These are phyloP conservation scores for Stenoptilia bipunctidactyla DNA, from an alignment of 2,888 invertebrate species.

Conservation along the genomic window DNA sequence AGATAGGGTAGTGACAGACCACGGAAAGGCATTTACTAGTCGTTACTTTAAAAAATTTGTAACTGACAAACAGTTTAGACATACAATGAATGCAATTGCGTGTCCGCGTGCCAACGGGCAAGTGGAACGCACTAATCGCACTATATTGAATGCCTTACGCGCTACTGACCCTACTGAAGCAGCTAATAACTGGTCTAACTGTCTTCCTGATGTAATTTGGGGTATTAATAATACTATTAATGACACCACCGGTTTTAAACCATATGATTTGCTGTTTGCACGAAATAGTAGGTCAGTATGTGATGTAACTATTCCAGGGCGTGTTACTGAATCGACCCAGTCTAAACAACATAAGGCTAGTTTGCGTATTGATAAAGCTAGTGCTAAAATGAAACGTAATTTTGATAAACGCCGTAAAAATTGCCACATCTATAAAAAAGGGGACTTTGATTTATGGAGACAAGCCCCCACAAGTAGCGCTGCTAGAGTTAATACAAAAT, in stretches of 20 bases:
- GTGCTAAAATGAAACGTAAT: too few relatives aligned
- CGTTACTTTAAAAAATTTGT: conserved; percentile 9
- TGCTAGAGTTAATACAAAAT: too few relatives aligned
- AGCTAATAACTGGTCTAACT: conserved; percentile 11
- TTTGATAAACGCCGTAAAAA: too few relatives aligned
- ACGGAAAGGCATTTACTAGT: conserved; percentile 11
- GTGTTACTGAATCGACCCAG: neutral
- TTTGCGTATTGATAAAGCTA: too few relatives aligned
- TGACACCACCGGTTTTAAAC: conserved; percentile 8
- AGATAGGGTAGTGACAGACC: conserved; percentile 10
- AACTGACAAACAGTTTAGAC: too few relatives aligned
- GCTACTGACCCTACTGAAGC: conserved; percentile 9
- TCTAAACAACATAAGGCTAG: too few relatives aligned
- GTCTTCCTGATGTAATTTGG: conserved; percentile 12
- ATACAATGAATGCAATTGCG: too few relatives aligned
- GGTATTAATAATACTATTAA: conserved; percentile 17
- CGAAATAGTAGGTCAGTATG: conserved; percentile 8
- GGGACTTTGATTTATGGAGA: too few relatives aligned
- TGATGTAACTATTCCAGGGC: conserved; percentile 4
- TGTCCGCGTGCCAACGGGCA: too few relatives aligned
- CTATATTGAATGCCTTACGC: neutral
- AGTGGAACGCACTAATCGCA: too few relatives aligned
- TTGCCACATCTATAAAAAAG: too few relatives aligned
- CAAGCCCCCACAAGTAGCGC: too few relatives aligned
- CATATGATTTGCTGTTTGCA: conserved; percentile 12